These are phyloP conservation scores for Sardina pilchardus DNA, from an alignment of 2,113 vertebrate species.

Conservation along the genomic window DNA sequence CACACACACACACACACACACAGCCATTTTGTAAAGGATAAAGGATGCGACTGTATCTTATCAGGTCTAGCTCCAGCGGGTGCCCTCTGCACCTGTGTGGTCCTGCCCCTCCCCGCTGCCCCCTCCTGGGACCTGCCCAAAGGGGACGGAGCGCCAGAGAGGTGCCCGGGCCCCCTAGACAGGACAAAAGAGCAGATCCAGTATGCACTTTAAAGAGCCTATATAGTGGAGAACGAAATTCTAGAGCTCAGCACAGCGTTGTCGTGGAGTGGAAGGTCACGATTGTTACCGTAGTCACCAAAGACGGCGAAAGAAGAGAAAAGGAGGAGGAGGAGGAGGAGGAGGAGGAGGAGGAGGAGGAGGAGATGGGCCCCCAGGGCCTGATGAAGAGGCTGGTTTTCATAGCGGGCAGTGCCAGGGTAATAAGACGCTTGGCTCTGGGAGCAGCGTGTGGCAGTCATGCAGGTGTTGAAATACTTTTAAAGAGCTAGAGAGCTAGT, in stretches of 20 bases:
- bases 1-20: slow-evolving; percentile 24
- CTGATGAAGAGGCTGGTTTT: not conserved
- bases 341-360: not conserved
- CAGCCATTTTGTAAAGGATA: not conserved
- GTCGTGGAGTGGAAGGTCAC: not conserved
- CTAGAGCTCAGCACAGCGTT: not conserved
- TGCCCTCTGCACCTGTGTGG: slow-evolving; percentile 2
- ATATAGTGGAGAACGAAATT: not conserved
- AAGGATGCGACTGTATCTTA: not conserved
- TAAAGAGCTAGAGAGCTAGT: not conserved
- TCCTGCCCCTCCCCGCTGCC: not conserved
- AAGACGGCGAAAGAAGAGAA: not conserved
- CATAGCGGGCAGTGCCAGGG: not conserved
- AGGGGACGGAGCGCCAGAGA: not conserved
- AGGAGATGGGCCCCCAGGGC: not conserved
- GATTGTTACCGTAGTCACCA: not conserved
- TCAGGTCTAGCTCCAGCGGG: not conserved
- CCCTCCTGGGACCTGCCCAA: not conserved
- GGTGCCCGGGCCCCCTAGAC: not conserved
- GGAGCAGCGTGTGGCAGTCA: not conserved
- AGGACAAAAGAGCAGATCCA: not conserved
- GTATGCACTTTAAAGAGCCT: not conserved
- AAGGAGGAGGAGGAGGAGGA: not conserved
- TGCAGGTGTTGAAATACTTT: not conserved
- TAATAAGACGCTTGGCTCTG: not conserved